Conservation (phyloP, 2,113 vertebrate species). For the Tachysurus fulvidraco region DNA sequence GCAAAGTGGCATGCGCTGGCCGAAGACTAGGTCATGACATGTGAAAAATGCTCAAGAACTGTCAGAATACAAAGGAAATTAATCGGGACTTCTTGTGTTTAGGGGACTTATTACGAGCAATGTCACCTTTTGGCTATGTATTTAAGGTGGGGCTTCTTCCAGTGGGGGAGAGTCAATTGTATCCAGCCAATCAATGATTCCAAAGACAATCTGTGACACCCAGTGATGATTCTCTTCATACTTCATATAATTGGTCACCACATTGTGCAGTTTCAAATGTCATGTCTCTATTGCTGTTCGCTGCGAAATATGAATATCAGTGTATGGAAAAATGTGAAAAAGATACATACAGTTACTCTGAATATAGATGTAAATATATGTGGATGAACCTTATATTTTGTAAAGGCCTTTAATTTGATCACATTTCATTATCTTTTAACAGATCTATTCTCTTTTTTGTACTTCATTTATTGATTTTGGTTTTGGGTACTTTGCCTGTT, state of each 20-base stretch:
- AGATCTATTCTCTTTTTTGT: conserved; percentile 62
- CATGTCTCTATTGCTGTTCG: conserved; percentile 66
- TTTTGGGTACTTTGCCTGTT: conserved; percentile 56
- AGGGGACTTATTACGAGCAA: conserved; percentile 50
- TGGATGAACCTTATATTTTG: conserved; percentile 72
- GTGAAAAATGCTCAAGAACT: conserved; percentile 48
- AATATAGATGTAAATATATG: conserved; percentile 65
- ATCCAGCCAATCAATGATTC: conserved; percentile 63
- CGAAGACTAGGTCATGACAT: conserved; percentile 79
- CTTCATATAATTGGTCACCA: conserved; percentile 61
- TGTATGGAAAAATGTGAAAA: conserved; percentile 58
- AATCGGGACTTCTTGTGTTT: conserved; percentile 24
- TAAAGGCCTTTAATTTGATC: conserved; percentile 66
- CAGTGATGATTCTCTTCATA: conserved; percentile 59
- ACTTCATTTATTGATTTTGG: conserved; percentile 62
- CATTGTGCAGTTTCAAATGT: conserved; percentile 69
- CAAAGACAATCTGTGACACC: conserved; percentile 70
- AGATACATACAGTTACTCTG: conserved; percentile 56
- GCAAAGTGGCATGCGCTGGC: conserved; percentile 95
- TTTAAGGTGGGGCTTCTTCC: conserved; percentile 34
- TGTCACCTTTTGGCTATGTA: conserved; percentile 59
- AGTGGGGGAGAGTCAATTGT: conserved; percentile 22
- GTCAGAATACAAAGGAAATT: conserved; percentile 33
- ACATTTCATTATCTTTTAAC: conserved; percentile 50
- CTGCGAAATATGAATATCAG: conserved; percentile 65